These are phyloP conservation scores for Bombus turneri DNA, from an alignment of 1,140 invertebrate genomes.

Conservation along the genomic window DNA sequence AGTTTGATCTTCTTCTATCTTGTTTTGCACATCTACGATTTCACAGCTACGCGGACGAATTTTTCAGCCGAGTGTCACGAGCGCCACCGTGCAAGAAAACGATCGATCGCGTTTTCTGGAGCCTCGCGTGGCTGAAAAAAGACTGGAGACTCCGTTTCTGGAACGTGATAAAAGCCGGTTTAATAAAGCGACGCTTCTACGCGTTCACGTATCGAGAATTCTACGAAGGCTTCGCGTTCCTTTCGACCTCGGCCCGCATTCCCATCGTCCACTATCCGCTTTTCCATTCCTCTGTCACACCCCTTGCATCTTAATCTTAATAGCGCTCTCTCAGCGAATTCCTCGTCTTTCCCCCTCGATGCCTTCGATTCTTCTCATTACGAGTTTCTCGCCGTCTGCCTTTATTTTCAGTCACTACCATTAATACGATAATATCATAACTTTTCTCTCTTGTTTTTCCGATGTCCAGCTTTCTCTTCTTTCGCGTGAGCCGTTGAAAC, in stretches of 20 bases:
- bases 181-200: conserved; percentile 77
- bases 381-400: too few species aligned
- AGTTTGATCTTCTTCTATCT: too few species aligned
- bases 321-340: not conserved
- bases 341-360: not conserved
- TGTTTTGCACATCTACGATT: too few species aligned
- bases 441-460: not conserved
- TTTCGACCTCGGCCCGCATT: conserved; percentile 66
- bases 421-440: not conserved
- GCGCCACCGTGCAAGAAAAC: not conserved
- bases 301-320: conserved; percentile 42
- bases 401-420: not conserved
- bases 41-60: not conserved
- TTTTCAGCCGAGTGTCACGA: too few species aligned
- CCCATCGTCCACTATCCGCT: conserved; percentile 47
- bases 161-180: conserved; percentile 70
- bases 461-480: not conserved
- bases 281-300: conserved; percentile 14
- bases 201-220: conserved; percentile 78
- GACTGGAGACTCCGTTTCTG: conserved; percentile 47
- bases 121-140: conserved; percentile 2
- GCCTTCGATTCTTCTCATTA: not conserved
- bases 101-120: conserved; percentile 32
- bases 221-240: conserved; percentile 75
- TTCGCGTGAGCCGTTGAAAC: not conserved